A percentile compares a stretch with the other conserved stretches of the same genome.
Evolutionary conservation across 2,797 vertebrate species (phyloP).

Genomic region (Melopsittacus undulatus): DNA sequence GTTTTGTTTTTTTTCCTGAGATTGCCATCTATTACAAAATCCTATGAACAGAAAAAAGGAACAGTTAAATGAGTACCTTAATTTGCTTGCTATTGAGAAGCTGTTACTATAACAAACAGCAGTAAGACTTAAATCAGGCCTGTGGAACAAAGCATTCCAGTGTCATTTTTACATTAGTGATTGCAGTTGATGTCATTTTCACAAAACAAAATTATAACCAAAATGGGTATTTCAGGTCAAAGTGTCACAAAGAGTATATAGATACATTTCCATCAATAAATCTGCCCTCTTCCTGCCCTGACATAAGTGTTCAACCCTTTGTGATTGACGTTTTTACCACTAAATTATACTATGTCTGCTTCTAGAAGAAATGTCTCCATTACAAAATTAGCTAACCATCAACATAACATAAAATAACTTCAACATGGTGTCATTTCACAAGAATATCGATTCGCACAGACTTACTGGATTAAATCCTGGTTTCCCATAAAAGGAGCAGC

Average conservation of each 20-base stretch:
- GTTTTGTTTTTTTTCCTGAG: neutral
- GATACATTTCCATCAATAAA: conserved; percentile 94
- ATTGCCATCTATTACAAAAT: conserved; percentile 5
- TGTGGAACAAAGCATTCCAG: conserved; percentile 75
- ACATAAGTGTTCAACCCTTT: conserved; percentile 77
- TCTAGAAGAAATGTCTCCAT: conserved; percentile 85
- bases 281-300: conserved; percentile 85
- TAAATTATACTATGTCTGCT: conserved; percentile 90
- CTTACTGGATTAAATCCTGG: conserved; percentile 85
- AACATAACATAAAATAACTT: conserved; percentile 90
- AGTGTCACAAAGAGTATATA: conserved; percentile 87
- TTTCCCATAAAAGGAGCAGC: conserved; percentile 90
- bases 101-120: conserved; percentile 69
- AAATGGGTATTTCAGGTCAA: conserved; percentile 90
- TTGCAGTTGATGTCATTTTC: conserved; percentile 91
- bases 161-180: conserved; percentile 85
- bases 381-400: conserved; percentile 93
- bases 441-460: conserved; percentile 89
- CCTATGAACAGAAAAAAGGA: conserved; percentile 40
- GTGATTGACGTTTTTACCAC: conserved; percentile 92
- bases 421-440: conserved; percentile 89
- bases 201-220: conserved; percentile 93
- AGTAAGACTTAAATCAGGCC: conserved; percentile 82
- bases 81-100: conserved; percentile 35
- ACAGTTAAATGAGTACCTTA: conserved; percentile 51